Percentiles rank a stretch among this genome's conserved stretches.
phyloP scores from a whole-genome alignment of 2,797 vertebrate genomes.

The Lutra lutra region DNA sequence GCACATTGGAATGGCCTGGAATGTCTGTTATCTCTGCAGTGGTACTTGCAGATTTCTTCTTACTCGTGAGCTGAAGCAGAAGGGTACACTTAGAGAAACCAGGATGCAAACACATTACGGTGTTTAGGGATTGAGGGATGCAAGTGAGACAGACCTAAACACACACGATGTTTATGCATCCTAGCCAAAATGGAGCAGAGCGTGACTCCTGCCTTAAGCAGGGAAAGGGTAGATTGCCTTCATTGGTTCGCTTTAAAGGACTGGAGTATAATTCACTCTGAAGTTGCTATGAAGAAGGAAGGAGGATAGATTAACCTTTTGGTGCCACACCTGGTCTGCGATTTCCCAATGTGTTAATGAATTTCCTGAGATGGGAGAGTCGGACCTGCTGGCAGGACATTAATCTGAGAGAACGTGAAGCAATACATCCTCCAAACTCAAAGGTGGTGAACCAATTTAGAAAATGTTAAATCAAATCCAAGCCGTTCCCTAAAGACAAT shows the following conservation, averaged over 20 bases:
- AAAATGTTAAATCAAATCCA: conserved; percentile 80
- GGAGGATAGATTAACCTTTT: conserved; percentile 80
- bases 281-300: conserved; percentile 64
- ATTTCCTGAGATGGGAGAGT: conserved; percentile 71
- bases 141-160: neutral
- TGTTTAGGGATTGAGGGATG: neutral
- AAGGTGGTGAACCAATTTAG: conserved; percentile 76
- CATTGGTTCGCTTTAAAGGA: conserved; percentile 46
- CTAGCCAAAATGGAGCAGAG: neutral
- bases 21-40: neutral
- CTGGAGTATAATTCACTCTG: conserved; percentile 62
- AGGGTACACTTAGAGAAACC: neutral
- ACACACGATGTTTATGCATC: neutral
- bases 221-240: conserved; percentile 22
- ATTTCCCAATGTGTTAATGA: conserved; percentile 79
- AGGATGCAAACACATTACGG: neutral
- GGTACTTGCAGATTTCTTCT: neutral
- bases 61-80: neutral
- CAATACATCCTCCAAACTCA: conserved; percentile 72
- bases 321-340: conserved; percentile 69
- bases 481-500: conserved; percentile 66
- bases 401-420: conserved; percentile 69
- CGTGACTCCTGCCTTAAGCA: neutral
- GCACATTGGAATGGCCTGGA: neutral
- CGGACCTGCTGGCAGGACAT: conserved; percentile 73